These are phyloP conservation scores for Drosophila albomicans DNA, from an alignment of 1,140 invertebrate species.

Conservation along the genomic window DNA sequence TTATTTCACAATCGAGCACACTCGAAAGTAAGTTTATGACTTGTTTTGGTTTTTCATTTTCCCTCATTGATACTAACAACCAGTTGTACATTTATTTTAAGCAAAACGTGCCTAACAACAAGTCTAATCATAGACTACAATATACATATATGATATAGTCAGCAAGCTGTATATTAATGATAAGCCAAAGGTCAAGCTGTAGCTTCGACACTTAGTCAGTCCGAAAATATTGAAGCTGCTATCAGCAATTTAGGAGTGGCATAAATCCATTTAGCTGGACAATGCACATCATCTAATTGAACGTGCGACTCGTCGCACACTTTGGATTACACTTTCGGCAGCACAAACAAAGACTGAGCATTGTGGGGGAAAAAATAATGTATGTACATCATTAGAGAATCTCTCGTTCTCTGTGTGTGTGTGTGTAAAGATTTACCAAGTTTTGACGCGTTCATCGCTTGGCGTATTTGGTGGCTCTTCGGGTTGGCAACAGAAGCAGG, in stretches of 20 bases:
- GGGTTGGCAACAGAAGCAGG: constrained; percentile 68
- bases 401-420: too few species aligned
- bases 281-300: constrained; percentile 51
- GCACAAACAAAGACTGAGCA: constrained; percentile 35
- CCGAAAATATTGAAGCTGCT: constrained; percentile 13
- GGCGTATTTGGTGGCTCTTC: constrained; percentile 14
- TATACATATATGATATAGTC: neutral
- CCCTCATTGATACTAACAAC: constrained; percentile 11
- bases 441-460: constrained; percentile 15
- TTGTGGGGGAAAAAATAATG: constrained; percentile 2
- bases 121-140: constrained; percentile 10
- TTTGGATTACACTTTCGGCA: constrained; percentile 29
- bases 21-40: too few species aligned
- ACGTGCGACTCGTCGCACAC: constrained; percentile 40
- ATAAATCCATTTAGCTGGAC: constrained; percentile 14
- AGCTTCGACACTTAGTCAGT: constrained; percentile 1
- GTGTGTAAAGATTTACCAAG: constrained; percentile 39
- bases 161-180: neutral
- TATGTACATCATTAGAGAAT: too few species aligned
- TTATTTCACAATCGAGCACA: constrained; percentile 1
- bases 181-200: constrained; percentile 6
- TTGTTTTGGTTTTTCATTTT: constrained; percentile 7
- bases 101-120: constrained; percentile 49
- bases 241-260: neutral
- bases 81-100: constrained; percentile 22